phyloP scores from a whole-genome alignment of 2,113 vertebrate genomes.

The Oreochromis aureus region DNA sequence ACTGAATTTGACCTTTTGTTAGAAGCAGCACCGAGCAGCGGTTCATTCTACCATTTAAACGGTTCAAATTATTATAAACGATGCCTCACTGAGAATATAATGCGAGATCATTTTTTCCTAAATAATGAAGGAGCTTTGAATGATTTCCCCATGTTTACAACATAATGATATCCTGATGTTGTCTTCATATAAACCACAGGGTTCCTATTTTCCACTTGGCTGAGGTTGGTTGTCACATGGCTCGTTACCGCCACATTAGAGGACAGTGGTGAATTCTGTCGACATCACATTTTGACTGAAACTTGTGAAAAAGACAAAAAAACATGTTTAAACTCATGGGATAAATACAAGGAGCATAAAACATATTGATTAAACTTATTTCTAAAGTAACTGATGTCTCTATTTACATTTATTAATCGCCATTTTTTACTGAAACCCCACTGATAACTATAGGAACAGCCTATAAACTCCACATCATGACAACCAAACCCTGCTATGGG shows the following conservation, averaged over 20 bases:
- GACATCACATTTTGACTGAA: not conserved
- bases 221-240: not conserved
- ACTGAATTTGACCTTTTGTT: constrained; percentile 18
- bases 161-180: not conserved
- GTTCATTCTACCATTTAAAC: not conserved
- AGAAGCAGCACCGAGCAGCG: not conserved
- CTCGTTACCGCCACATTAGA: not conserved
- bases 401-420: rapidly evolving
- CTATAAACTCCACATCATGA: not conserved
- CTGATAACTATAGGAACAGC: not conserved
- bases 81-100: not conserved
- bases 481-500: not conserved
- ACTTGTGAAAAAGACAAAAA: not conserved
- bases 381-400: not conserved
- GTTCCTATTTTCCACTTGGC: not conserved
- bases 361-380: no score
- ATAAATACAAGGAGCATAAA: not conserved
- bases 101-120: not conserved
- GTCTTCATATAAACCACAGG: not conserved
- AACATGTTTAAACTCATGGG: not conserved
- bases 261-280: not conserved
- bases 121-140: not conserved
- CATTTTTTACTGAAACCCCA: not conserved
- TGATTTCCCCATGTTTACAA: not conserved
- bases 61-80: not conserved